phyloP scores from a whole-genome alignment of 2,888 invertebrate genomes.

The Eilema depressum region DNA sequence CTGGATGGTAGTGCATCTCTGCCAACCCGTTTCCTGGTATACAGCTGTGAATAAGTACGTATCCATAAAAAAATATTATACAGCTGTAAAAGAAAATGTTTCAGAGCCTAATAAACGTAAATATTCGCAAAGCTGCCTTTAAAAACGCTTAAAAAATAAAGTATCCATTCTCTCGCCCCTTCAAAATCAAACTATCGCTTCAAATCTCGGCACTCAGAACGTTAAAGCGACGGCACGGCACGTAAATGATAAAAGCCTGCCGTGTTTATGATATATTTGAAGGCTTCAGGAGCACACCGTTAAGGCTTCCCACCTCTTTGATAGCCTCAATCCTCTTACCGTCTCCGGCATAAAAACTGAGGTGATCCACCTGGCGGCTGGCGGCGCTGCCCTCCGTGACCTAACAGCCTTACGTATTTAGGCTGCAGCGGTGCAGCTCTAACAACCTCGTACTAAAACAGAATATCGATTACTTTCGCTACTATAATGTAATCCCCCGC shows the following conservation, averaged over 20 bases:
- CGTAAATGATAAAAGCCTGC: constrained; percentile 57
- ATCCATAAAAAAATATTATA: neutral
- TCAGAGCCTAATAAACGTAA: constrained; percentile 1
- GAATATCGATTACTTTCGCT: constrained; percentile 88
- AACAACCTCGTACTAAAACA: constrained; percentile 86
- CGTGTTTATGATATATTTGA: constrained; percentile 60
- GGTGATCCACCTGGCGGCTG: constrained; percentile 50
- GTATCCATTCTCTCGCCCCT: constrained; percentile 10
- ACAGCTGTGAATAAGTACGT: neutral
- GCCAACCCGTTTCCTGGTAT: neutral
- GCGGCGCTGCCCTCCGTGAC: constrained; percentile 67
- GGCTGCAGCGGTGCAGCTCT: constrained; percentile 84
- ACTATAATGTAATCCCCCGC: constrained; percentile 88
- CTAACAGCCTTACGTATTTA: constrained; percentile 78
- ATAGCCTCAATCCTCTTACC: constrained; percentile 53
- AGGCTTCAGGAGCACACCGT: constrained; percentile 45
- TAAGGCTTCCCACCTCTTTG: constrained; percentile 49
- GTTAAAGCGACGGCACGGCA: constrained; percentile 39
- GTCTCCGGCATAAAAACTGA: constrained; percentile 56
- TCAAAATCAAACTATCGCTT: constrained; percentile 23
- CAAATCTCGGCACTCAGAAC: constrained; percentile 44
- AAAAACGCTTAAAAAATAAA: constrained; percentile 8
- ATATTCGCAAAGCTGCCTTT: neutral
- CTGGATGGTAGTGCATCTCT: neutral
- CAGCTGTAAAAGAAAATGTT: neutral